phyloP scores from a whole-genome alignment of 2,797 vertebrate genomes.

The Denticeps clupeoides region DNA sequence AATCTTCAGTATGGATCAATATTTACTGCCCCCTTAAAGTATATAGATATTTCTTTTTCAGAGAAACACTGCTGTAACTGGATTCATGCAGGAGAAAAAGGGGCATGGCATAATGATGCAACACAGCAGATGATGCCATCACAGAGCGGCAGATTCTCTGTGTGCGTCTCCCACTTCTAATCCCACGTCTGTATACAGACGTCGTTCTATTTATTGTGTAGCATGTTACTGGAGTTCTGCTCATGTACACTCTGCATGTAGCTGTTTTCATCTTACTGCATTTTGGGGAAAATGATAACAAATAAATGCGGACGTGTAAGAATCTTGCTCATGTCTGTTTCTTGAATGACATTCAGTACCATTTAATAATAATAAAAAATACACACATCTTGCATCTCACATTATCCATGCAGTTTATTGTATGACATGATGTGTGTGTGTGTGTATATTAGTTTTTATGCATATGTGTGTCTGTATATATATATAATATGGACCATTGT shows the following conservation, averaged over 20 bases:
- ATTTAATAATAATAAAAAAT: not conserved
- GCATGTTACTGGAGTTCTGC: slow-evolving; percentile 35
- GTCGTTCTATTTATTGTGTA: slow-evolving; percentile 60
- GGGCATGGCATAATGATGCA: not conserved
- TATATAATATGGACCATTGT: too few relatives aligned
- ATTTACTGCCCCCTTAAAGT: not conserved
- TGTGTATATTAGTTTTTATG: too few relatives aligned
- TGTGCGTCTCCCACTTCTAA: not conserved
- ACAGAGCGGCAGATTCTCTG: too few relatives aligned
- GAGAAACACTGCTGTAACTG: slow-evolving; percentile 11
- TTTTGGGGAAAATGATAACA: slow-evolving; percentile 42
- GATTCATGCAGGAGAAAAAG: not conserved
- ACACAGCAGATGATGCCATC: slow-evolving; percentile 2
- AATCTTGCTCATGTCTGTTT: not conserved
- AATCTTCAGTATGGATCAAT: too few relatives aligned
- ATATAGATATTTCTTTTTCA: not conserved
- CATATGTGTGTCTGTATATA: too few relatives aligned
- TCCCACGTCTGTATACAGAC: slow-evolving; percentile 21
- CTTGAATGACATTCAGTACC: too few relatives aligned
- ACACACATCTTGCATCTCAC: not conserved
- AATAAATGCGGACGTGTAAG: slow-evolving; percentile 48
- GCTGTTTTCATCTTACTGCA: slow-evolving; percentile 42
- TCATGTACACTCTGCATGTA: slow-evolving; percentile 41
- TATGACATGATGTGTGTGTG: slow-evolving; percentile 21
- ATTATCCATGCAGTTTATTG: slow-evolving; percentile 27